Conservation (phyloP, 2,888 invertebrate species). For the Alcis repandata region DNA sequence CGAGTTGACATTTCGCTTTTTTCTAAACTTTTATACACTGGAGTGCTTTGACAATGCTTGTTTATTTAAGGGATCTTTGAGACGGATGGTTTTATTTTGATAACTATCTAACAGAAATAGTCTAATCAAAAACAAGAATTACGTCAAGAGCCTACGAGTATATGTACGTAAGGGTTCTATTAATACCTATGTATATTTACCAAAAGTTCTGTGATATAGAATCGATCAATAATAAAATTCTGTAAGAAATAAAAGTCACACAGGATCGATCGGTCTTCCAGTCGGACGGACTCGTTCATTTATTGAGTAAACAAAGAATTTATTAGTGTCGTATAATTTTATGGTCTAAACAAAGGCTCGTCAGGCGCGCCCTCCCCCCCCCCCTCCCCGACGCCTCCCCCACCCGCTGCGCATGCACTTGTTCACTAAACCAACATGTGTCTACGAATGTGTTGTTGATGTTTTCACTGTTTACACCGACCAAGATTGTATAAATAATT, state of each 20-base stretch:
- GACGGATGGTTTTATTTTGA: constrained; percentile 65
- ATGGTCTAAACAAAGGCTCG: constrained; percentile 85
- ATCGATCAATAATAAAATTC: constrained; percentile 34
- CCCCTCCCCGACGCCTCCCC: constrained; percentile 45
- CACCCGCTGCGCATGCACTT: constrained; percentile 77
- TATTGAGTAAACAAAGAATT: constrained; percentile 84
- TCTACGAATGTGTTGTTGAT: constrained; percentile 80
- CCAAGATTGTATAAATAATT: constrained; percentile 70
- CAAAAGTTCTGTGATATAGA: constrained; percentile 12
- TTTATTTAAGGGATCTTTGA: constrained; percentile 73
- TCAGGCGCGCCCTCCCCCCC: constrained; percentile 53
- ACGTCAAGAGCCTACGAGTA: no score
- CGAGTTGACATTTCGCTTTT: constrained; percentile 80
- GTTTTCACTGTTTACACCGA: constrained; percentile 74
- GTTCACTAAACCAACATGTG: constrained; percentile 69
- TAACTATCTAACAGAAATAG: constrained; percentile 60
- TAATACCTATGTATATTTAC: neutral
- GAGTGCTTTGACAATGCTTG: constrained; percentile 80
- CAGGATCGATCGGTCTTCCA: constrained; percentile 66
- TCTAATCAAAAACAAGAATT: constrained; percentile 30
- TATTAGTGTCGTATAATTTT: constrained; percentile 85
- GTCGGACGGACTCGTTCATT: constrained; percentile 74
- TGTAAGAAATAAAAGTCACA: constrained; percentile 59
- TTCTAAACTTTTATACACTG: constrained; percentile 73
- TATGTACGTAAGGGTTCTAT: neutral